Evolutionary conservation across 2,113 vertebrate genomes (phyloP), one percentile per base, ranked within the genome.

Genomic region (Brevimyrus niger): DNA sequence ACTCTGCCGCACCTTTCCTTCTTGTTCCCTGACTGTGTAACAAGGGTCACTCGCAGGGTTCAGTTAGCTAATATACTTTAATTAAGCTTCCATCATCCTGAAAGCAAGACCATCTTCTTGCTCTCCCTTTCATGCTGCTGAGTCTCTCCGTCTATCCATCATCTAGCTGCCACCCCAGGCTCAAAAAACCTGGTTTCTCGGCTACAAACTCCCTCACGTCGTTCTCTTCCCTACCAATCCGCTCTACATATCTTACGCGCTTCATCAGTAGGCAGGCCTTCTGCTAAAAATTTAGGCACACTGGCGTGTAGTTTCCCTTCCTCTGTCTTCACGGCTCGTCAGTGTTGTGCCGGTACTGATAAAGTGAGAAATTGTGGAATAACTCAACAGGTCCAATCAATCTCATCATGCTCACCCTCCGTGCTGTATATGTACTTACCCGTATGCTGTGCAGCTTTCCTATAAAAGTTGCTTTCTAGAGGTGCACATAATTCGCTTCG

Each of bases 41-140:
- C 93, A 94, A 91, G 92, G 94, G 94, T 95, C 94, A 95, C 93
- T 92, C 92, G 89, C 85, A 91, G 94, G 94, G 93, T 94, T 94
- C 94, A 94, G 94, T 93, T 94, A 95, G 93, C 94, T 96, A 94
- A 92, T 96, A 95, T 95, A 94, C 93, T 95, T 94, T 94, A 95
- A 95, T 95, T 94, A 96, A 94, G 92, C 93, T 94, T 94, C 95
- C 94, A 95, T 95, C 95, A 94, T 93, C 91, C 93, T 92, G 91
- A 89, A 92, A 94, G 93, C 90, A 73, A 90, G 90, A 86, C 89
- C 90, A 44, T 50, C 88, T 87, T 91, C 51, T 7, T 61, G 38
- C 82, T 86, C 85, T 90, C 91, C 92, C 92, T 91, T 94, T 90
- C 91, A 94, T 91, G 93, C 92, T 92, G 92, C 93, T 93, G 89